A percentile compares a stretch with the other conserved stretches of the same genome.
Evolutionary conservation across 2,797 vertebrate genomes (phyloP).

Genomic region (Macrochelys suwanniensis): DNA sequence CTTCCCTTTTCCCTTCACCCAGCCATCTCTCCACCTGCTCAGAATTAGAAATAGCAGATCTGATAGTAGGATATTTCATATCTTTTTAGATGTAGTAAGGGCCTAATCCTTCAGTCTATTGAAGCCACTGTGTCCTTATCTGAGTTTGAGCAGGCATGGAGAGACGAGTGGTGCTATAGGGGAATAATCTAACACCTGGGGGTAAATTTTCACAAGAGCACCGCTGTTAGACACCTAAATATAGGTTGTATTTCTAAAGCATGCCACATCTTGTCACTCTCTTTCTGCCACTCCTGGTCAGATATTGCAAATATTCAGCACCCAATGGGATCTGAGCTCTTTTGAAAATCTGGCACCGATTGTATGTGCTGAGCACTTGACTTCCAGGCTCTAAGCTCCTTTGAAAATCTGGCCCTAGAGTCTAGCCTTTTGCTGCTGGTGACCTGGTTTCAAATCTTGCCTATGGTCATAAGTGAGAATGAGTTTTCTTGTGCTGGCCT

Average conservation of each 20-base stretch:
- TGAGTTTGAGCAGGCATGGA: slow-evolving; percentile 38
- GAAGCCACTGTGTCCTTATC: neutral
- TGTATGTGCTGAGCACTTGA: neutral
- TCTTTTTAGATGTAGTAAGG: neutral
- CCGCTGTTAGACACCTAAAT: neutral
- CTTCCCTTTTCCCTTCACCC: slow-evolving; percentile 38
- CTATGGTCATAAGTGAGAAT: neutral
- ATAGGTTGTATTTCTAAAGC: neutral
- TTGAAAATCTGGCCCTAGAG: neutral
- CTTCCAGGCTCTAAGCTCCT: neutral
- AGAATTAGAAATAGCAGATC: slow-evolving; percentile 31
- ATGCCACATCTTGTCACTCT: neutral
- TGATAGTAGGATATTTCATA: slow-evolving; percentile 4
- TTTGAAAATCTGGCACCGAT: neutral
- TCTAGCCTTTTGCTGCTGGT: neutral
- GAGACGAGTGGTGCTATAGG: neutral
- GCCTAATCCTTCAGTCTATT: neutral
- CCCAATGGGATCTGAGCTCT: neutral
- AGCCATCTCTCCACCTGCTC: slow-evolving; percentile 18
- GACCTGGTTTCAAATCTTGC: neutral
- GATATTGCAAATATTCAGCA: neutral
- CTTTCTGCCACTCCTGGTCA: neutral
- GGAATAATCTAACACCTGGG: slow-evolving; percentile 32
- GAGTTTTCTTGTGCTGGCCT: neutral
- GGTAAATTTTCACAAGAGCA: neutral